These are phyloP conservation scores for Isoperla grammatica DNA, from an alignment of 2,888 invertebrate genomes.

Conservation along the genomic window DNA sequence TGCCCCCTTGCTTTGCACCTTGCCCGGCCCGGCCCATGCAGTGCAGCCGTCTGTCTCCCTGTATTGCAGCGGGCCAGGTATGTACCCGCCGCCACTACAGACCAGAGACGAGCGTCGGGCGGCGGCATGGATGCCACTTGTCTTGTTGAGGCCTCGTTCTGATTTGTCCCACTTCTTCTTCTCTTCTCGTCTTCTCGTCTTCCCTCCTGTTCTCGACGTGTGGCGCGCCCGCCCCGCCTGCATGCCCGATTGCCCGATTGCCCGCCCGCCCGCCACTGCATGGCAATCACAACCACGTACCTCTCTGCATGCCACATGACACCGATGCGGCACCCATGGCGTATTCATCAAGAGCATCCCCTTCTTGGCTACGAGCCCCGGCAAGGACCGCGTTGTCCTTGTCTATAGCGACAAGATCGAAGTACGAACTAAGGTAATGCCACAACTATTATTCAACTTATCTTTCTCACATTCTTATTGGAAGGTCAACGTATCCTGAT, in stretches of 20 bases:
- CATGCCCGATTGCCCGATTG: too few relatives aligned
- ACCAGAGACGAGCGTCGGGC: constrained; percentile 69
- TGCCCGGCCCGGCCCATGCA: not conserved
- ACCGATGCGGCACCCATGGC: constrained; percentile 31
- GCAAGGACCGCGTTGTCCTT: constrained; percentile 49
- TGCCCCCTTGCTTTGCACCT: too few relatives aligned
- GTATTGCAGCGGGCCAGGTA: constrained; percentile 50
- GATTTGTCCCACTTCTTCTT: constrained; percentile 43
- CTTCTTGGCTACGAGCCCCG: constrained; percentile 46
- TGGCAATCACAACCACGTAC: constrained; percentile 31
- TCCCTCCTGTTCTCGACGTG: constrained; percentile 25
- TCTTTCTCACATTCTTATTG: not conserved
- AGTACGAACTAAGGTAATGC: constrained; percentile 48
- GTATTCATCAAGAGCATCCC: constrained; percentile 42
- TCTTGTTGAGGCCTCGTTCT: constrained; percentile 80
- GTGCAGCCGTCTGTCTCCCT: constrained; percentile 1
- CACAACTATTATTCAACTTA: not conserved
- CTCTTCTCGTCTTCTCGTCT: constrained; percentile 36
- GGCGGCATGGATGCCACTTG: constrained; percentile 81
- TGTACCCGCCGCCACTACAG: constrained; percentile 77
- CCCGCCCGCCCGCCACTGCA: constrained; percentile 29
- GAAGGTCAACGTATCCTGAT: not conserved
- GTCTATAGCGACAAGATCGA: constrained; percentile 50
- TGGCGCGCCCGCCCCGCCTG: constrained; percentile 21
- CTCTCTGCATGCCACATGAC: constrained; percentile 32